Evolutionary conservation across 2,797 vertebrate genomes (phyloP).

Genomic region (Geotrypetes seraphini): DNA sequence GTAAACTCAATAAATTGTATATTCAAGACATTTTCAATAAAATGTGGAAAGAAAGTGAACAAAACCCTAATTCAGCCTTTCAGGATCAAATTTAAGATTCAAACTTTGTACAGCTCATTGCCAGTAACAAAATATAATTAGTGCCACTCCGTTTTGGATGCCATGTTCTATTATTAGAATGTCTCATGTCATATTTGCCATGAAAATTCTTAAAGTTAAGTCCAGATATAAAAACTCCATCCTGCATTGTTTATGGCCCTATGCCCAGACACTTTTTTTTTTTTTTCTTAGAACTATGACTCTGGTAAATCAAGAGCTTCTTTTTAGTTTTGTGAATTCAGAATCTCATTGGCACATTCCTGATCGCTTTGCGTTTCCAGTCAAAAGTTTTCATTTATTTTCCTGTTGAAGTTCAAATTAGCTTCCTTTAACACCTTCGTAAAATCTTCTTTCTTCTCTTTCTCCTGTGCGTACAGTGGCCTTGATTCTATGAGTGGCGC

Average conservation of each 20-base stretch:
- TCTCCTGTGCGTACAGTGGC: no score
- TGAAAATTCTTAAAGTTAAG: constrained; percentile 35
- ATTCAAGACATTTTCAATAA: no score
- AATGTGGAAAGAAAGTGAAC: no score
- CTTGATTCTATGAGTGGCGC: no score
- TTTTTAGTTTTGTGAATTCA: no score
- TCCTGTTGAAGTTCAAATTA: no score
- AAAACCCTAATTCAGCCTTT: constrained; percentile 25
- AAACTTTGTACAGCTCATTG: background rate
- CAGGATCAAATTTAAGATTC: constrained; percentile 17
- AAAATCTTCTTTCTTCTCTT: no score
- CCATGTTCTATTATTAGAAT: constrained; percentile 17
- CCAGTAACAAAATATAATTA: constrained; percentile 20
- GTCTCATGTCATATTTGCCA: constrained; percentile 31
- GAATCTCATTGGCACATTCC: no score
- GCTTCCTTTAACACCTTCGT: no score
- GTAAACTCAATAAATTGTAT: no score
- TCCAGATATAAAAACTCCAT: constrained; percentile 36
- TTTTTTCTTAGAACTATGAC: no score
- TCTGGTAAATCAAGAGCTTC: no score
- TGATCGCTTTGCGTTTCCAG: accelerated
- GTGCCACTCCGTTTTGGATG: constrained; percentile 13
- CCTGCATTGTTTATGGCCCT: constrained; percentile 27
- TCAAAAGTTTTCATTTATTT: background rate
- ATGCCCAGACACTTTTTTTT: constrained; percentile 28